Conservation (phyloP, 2,888 invertebrate species). For the Trichacis sp. region DNA sequence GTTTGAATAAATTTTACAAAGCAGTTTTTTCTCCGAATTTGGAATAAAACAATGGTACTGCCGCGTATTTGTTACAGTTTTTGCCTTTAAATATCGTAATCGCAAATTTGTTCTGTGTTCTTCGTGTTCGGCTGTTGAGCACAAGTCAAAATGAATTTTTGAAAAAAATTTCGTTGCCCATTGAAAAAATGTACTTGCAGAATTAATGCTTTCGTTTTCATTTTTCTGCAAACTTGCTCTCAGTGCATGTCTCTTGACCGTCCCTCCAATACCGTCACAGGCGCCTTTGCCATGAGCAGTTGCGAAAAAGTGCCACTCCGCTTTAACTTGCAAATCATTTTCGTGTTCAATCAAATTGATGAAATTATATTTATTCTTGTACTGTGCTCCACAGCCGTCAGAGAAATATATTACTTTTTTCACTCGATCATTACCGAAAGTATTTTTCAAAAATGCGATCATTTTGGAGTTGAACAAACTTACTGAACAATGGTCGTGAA, state of each 20-base stretch:
- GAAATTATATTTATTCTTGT: no score
- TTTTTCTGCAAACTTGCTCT: neutral
- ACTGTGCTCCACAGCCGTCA: no score
- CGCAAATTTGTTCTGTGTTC: neutral
- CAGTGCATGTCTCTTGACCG: no score
- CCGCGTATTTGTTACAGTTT: neutral
- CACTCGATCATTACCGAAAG: neutral
- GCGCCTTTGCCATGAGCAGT: constrained; percentile 6
- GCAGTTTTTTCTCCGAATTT: no score
- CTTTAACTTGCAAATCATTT: neutral
- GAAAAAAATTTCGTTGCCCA: constrained; percentile 9
- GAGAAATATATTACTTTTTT: neutral
- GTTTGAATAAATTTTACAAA: no score
- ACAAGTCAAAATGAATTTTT: constrained; percentile 10
- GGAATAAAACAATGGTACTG: neutral
- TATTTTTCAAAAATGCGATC: neutral
- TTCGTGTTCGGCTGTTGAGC: neutral
- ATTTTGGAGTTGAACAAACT: constrained; percentile 7
- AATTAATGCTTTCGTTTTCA: neutral
- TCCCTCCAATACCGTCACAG: neutral
- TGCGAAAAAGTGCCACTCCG: neutral
- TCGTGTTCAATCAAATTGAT: constrained; percentile 4
- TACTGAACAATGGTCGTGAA: neutral
- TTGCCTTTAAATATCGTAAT: neutral
- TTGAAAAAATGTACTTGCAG: neutral